Base-by-base conservation (phyloP, 2,888 invertebrate species). In the Sinopyrophorus schimmeli region DNA sequence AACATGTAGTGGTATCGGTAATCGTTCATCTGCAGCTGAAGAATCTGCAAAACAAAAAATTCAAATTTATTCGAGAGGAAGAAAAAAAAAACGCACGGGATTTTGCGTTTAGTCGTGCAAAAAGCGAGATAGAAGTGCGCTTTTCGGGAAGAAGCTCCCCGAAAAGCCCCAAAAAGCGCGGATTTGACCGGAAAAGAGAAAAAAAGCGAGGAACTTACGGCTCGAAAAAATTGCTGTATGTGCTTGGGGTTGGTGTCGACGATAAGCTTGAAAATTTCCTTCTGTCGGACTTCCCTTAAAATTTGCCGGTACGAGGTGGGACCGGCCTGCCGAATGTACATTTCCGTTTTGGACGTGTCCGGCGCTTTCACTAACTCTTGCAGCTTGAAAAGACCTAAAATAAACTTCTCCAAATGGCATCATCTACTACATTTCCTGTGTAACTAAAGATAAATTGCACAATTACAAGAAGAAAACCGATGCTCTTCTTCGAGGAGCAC, bases 21-120 rank as follows among this genome's bases (percentile, higher is more conserved):
- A 69, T 94, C 94, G 69, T 95, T 93, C 95, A 96, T 96, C 74
- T 94, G 93, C 5, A 95, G 78, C 69, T 94, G 92, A 9, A 94
- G 76, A 60, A 95, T 92, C 95, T 96, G 83, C 21, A 82, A 81
- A 55, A 61, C n/a, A n/a, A n/a, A n/a, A n/a, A n/a, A n/a, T n/a
- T n/a, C n/a, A n/a, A n/a, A n/a, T n/a, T n/a, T n/a, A n/a, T n/a
- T n/a, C n/a, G n/a, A n/a, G n/a, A n/a, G n/a, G n/a, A n/a, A 14
- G 5, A 30, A 30, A 10, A 26, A 26, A 26, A 26, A 5, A 6
- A 5, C 18, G 5, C 18, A 18, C 6, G 6, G 5, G 6, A 5
- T 18, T 18, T 18, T 18, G 5, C 18, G 6, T 18, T 18, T 5
- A 18, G 18, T 18, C 18, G 18, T 18, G 18, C 18, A 5, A 5